phyloP scores from a whole-genome alignment of 1,140 invertebrate genomes.

The Brevipalpus yothersi region DNA sequence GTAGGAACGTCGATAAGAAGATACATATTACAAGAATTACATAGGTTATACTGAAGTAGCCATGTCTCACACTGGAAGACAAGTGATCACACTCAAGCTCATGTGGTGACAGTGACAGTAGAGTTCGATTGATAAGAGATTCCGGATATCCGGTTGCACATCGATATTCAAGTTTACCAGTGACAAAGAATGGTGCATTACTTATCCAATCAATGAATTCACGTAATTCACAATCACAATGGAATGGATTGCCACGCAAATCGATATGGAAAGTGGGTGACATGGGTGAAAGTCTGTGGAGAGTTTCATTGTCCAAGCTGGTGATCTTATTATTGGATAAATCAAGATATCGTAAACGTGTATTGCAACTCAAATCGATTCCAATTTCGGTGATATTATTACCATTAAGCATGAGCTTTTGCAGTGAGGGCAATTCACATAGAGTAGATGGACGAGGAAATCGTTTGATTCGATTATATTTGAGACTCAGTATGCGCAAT shows the following conservation, averaged over 20 bases:
- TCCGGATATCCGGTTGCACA: conserved; percentile 14
- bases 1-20: not conserved
- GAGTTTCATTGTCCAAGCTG: conserved; percentile 28
- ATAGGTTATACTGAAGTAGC: not conserved
- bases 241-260: conserved; percentile 37
- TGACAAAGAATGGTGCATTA: conserved; percentile 24
- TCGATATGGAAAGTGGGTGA: conserved; percentile 32
- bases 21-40: not conserved
- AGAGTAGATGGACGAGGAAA: conserved; percentile 39
- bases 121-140: conserved; percentile 11
- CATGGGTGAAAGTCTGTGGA: conserved; percentile 31
- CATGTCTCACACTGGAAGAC: not conserved
- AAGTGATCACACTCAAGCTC: conserved; percentile 1
- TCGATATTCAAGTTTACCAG: conserved; percentile 26
- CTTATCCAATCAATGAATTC: conserved; percentile 37
- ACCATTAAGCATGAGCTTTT: conserved; percentile 40
- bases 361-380: conserved; percentile 36
- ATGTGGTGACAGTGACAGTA: not conserved
- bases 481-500: conserved; percentile 42
- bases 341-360: conserved; percentile 38
- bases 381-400: conserved; percentile 32
- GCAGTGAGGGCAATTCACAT: conserved; percentile 36
- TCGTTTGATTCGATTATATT: conserved; percentile 43
- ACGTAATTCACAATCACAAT: conserved; percentile 34
- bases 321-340: conserved; percentile 39